A percentile compares a stretch with the other conserved stretches of the same genome.
phyloP scores from a whole-genome alignment of 2,797 vertebrate genomes.

The Cirrhinus molitorella region DNA sequence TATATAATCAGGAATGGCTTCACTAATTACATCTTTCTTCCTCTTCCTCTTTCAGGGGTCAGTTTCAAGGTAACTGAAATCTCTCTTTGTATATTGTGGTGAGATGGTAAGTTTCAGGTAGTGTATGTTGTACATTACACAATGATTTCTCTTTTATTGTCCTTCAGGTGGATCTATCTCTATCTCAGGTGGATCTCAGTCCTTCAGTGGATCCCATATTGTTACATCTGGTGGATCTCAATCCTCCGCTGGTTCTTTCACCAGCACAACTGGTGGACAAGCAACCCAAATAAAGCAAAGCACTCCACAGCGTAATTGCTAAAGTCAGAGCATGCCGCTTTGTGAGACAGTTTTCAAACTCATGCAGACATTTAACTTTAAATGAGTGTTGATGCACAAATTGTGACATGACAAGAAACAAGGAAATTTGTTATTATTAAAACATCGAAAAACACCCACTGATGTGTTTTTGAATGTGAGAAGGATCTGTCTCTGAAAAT shows the following conservation, averaged over 20 bases:
- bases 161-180: not conserved
- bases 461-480: not conserved
- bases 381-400: not conserved
- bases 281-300: slow-evolving; percentile 14
- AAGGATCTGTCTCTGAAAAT: slow-evolving; percentile 51
- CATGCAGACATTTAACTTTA: not conserved
- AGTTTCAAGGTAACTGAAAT: slow-evolving; percentile 46
- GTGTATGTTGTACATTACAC: not conserved
- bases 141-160: not conserved
- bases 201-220: not conserved
- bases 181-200: not conserved
- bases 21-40: not conserved
- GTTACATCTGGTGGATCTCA: not conserved
- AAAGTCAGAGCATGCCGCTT: not conserved
- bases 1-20: not conserved
- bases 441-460: not conserved
- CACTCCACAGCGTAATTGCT: slow-evolving; percentile 7
- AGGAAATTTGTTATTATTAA: not conserved
- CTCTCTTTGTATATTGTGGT: not conserved
- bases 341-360: not conserved
- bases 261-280: not conserved
- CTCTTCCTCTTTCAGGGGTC: slow-evolving; percentile 33
- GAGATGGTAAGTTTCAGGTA: too few species aligned
- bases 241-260: not conserved
- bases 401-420: not conserved